Base-by-base conservation (phyloP, 2,797 vertebrate species). In the Sebastes diaconus region DNA sequence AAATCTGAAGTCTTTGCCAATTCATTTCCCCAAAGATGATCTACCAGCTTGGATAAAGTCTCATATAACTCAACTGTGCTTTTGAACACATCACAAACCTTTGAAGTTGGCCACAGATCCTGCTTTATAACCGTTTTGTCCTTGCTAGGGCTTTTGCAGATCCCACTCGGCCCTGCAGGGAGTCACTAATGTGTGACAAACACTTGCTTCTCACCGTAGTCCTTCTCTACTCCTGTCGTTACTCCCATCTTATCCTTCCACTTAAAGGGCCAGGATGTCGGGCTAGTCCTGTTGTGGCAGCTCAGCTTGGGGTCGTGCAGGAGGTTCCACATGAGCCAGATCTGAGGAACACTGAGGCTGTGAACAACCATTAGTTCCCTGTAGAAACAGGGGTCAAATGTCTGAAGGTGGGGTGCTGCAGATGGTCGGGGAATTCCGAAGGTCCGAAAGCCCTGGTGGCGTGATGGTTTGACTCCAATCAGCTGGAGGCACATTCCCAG, bases 261-360 rank as follows among this genome's bases (percentile, higher is more conserved):
- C 1, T 89, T 96, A 90, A 99, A 99, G 72, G 95, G 93, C 80
- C 81, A 77, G 18, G 92, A 88, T 1, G 92, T 95, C 18, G 90
- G 89, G 50, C 52, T 69, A 22, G 81, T 90, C 42, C 84, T 78
- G 4, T 95, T 96, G 81, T 98, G 97, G 90, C 96, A 97, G 27
- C 92, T 96, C 30, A 93, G 90, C 2, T 86, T 93, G 3, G 96
- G 95, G 79, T 97, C 97, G 3, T 99, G 97, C 52, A 99, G 95
- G 29, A 99, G 95, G 85, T 96, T 97, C 98, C 98, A 99, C 99
- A 99, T 99, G 1, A 99, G 96, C 99, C 98, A 99, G 87, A 99
- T 97, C 92, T 99, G 98, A 0, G 98, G 96, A 2, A 96, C 97
- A 0, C 96, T 98, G 68, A 99, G 95, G 79, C 99, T 98, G 68